phyloP scores from a whole-genome alignment of 2,888 invertebrate genomes.

The Melanostoma scalare region DNA sequence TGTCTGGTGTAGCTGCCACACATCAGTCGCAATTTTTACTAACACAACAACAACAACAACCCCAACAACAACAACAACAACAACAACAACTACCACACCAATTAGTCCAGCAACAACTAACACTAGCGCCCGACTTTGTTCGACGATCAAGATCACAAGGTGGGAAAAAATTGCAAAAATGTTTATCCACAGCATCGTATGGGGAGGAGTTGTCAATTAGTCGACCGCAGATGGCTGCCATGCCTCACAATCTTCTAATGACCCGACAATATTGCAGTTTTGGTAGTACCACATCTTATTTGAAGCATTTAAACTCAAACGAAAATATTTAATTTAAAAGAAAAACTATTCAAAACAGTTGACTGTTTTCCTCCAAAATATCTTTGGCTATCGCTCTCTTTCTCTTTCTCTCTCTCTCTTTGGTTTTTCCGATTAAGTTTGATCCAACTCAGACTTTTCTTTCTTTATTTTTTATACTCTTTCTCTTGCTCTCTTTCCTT shows the following conservation, averaged over 20 bases:
- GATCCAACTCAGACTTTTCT: constrained; percentile 29
- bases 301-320: constrained; percentile 74
- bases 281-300: constrained; percentile 87
- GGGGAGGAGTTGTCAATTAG: constrained; percentile 85
- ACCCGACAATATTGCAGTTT: constrained; percentile 97
- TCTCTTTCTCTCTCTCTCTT: constrained; percentile 36
- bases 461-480: constrained; percentile 28
- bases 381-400: constrained; percentile 16
- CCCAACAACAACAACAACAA: constrained; percentile 52
- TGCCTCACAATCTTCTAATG: constrained; percentile 87
- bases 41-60: constrained; percentile 71
- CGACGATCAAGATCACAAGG: constrained; percentile 96
- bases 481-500: constrained; percentile 37
- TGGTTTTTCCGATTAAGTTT: constrained; percentile 25
- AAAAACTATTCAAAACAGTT: constrained; percentile 6
- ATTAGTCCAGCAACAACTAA: constrained; percentile 77
- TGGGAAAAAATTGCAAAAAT: constrained; percentile 96
- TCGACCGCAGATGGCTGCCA: constrained; percentile 77
- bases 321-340: constrained; percentile 33
- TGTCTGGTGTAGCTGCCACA: constrained; percentile 71
- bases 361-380: constrained; percentile 28
- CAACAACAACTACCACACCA: constrained; percentile 68
- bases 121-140: constrained; percentile 84
- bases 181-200: constrained; percentile 94
- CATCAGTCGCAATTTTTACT: constrained; percentile 75